A percentile compares a stretch with the other conserved stretches of the same genome.
Conservation (phyloP, 2,888 invertebrate species). For the Lymantria monacha region DNA sequence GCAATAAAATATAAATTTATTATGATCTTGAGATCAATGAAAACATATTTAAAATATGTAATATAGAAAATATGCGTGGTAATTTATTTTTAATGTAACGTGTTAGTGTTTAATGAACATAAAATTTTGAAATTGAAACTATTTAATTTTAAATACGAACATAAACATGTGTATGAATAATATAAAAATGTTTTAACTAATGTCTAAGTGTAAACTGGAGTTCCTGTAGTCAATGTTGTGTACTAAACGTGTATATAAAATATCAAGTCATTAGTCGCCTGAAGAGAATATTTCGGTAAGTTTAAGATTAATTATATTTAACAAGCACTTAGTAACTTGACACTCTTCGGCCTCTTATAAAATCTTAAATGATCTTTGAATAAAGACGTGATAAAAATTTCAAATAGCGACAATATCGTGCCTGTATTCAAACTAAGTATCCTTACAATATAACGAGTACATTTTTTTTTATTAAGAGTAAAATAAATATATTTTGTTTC, state of each 20-base stretch:
- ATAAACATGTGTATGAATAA: constrained; percentile 1
- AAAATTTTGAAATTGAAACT: neutral
- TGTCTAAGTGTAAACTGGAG: constrained; percentile 16
- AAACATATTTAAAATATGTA: neutral
- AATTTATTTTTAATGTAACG: neutral
- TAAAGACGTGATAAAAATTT: neutral
- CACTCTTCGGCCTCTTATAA: constrained; percentile 6
- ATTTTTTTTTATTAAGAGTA: no score
- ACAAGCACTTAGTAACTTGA: constrained; percentile 3
- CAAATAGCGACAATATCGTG: no score
- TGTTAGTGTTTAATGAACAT: neutral
- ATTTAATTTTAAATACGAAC: neutral
- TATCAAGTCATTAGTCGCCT: constrained; percentile 80
- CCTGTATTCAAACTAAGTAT: no score
- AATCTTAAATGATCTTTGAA: neutral
- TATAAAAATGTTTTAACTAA: constrained; percentile 28
- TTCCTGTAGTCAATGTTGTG: constrained; percentile 35
- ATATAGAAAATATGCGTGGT: neutral
- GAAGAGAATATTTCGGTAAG: constrained; percentile 81
- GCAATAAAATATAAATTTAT: neutral
- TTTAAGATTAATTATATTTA: constrained; percentile 21
- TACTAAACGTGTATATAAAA: constrained; percentile 65
- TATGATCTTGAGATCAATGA: no score
- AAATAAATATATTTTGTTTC: no score
- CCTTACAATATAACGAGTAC: no score